Evolutionary conservation across 2,797 vertebrate genomes (phyloP), one percentile per base, ranked within the genome.

Genomic region (Hoplostethus atlanticus): DNA sequence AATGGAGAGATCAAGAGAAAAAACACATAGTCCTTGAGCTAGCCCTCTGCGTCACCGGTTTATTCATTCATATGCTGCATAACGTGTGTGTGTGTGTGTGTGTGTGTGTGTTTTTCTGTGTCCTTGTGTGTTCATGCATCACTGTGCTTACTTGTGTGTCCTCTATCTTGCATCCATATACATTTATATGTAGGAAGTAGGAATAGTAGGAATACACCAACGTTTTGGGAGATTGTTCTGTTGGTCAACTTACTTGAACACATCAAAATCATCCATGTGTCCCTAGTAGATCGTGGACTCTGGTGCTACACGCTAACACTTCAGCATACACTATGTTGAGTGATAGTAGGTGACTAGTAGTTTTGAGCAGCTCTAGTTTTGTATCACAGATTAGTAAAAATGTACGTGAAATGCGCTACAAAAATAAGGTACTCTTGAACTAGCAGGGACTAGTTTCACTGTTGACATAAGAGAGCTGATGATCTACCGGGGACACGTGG

Each of bases 11-110:
- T n/a, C 31, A 57, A 51, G 46, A 79, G 13, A 34, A 62, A 63
- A 77, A 47, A 72, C 76, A 85, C 71, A 65, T 47, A 81, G 89
- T 84, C 88, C 81, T 89, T 89, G 86, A 83, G 86, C 78, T 71
- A 87, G 83, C 84, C 82, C 85, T 85, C 80, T 86, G 71, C 79
- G 64, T 79, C 81, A 61, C 28, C 68, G 66, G 61, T 85, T 84
- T 87, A 89, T 87, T 88, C 77, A 84, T 84, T 81, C 64, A 73
- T 71, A 50, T 42, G 67, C 68, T 64, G 72, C 53, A 48, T 46
- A 47, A 57, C 59, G 50, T 65, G 48, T 52, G 57, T 71, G 53
- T 38, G 34, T 21, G 59, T 46, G 25, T 42, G 15, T 36, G 15
- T 38, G 31, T 57, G 31, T 4, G 15, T 38, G 4, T 36, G 13